phyloP scores from a whole-genome alignment of 2,888 invertebrate genomes.

The Hypena proboscidalis region DNA sequence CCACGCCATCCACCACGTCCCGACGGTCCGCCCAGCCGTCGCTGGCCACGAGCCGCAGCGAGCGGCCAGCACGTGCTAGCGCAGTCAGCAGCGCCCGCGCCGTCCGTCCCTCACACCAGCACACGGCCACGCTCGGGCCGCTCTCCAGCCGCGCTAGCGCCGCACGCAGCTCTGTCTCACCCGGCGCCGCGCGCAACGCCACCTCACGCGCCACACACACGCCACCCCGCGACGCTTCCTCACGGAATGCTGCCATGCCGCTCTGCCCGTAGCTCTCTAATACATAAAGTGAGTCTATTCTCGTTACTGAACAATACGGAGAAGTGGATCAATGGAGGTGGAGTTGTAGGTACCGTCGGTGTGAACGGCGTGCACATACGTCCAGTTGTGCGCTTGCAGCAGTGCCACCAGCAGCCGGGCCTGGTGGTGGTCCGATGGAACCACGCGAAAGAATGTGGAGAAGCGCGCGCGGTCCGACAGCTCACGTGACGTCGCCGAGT shows the following conservation, averaged over 20 bases:
- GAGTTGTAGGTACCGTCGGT: slow-evolving; percentile 84
- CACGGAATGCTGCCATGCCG: no score
- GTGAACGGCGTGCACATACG: slow-evolving; percentile 89
- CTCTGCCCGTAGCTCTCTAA: slow-evolving; percentile 92
- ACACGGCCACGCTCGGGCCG: no score
- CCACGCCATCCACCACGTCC: slow-evolving; percentile 89
- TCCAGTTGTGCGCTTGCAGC: slow-evolving; percentile 89
- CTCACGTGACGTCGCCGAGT: slow-evolving; percentile 91
- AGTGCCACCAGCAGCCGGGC: slow-evolving; percentile 90
- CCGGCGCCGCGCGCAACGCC: no score
- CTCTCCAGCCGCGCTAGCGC: no score
- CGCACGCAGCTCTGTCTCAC: no score
- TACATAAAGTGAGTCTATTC: slow-evolving; percentile 15
- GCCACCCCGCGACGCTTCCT: no score
- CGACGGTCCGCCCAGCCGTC: slow-evolving; percentile 91
- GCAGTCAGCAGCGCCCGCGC: slow-evolving; percentile 88
- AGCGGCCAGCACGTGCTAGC: slow-evolving; percentile 74
- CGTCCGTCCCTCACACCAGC: no score
- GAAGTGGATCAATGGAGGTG: not conserved
- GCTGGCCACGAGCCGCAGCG: slow-evolving; percentile 86
- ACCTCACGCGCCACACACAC: no score
- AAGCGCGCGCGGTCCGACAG: slow-evolving; percentile 90
- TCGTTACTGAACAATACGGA: not conserved
- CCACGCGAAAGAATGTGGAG: slow-evolving; percentile 91
- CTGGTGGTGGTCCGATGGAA: slow-evolving; percentile 91